Evolutionary conservation across 2,113 vertebrate genomes (phyloP), one percentile per base, ranked within the genome.

Genomic region (Apus apus): DNA sequence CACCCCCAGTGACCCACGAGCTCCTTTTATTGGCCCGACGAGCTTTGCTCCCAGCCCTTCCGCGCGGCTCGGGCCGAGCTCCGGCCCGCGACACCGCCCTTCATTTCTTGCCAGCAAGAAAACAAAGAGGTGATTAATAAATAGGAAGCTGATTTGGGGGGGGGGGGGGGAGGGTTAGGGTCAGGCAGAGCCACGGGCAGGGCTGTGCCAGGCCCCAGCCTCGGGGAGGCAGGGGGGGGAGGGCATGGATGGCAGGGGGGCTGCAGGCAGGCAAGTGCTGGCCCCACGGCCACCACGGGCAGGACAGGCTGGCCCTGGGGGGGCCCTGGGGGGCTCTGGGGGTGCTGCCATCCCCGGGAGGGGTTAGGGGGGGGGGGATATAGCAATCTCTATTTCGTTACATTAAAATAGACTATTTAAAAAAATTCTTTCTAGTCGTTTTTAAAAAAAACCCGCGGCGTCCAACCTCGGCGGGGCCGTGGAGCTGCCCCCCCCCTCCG

Each of bases 21-120:
- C 3, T 81, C 53, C 53, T 62, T 97, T 97, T 97, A 97, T 97
- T 97, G 89, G 84, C 78, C 76, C 12, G 7, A 84, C 19, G 61
- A 66, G 72, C 96, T 90, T 91, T 66, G 81, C 85, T 88, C 88
- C 22, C 1, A 53, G 89, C 93, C 77, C 25, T 61, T 75, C 93
- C 76, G 7, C 68, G 13, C 19, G 2, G 89, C 91, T 77, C 19
- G 5, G 78, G 68, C 85, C 1, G 21, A 67, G 90, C 94, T 73
- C 94, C 1, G 43, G 75, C 91, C 76, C 80, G 8, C 6, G 61
- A 73, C 61, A 45, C 66, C 73, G 0, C 79, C 83, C 29, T 45
- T 93, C 95, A 92, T 96, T 97, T 97, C 97, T 97, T 97, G 97
- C 97, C 97, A 96, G 97, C 97, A 97, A 97, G 97, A 97, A 97